Evolutionary conservation across 2,113 vertebrate genomes (phyloP).

Genomic region (Pelecanoides urinatrix): DNA sequence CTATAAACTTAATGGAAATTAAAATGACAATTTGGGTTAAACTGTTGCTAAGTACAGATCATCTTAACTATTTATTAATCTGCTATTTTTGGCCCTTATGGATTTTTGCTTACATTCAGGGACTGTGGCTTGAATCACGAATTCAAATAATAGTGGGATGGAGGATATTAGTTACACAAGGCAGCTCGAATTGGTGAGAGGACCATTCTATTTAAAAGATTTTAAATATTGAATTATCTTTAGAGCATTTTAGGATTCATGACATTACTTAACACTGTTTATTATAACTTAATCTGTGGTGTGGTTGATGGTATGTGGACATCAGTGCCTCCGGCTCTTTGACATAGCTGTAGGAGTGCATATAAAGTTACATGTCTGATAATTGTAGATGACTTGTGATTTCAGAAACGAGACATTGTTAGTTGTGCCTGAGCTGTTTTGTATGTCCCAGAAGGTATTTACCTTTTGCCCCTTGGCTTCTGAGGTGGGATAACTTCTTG

Average conservation of each 20-base stretch:
- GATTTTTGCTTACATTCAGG: background rate
- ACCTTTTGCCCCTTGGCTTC: background rate
- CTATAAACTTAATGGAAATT: background rate
- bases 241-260: background rate
- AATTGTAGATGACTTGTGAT: background rate
- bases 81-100: background rate
- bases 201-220: background rate
- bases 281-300: background rate
- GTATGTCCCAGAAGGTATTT: background rate
- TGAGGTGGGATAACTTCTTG: background rate
- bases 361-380: background rate
- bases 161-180: background rate
- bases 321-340: background rate
- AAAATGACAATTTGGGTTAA: rapidly evolving
- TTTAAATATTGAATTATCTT: background rate
- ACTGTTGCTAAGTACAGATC: background rate
- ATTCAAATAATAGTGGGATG: background rate
- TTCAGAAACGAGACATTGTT: background rate
- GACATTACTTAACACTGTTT: background rate
- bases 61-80: rapidly evolving
- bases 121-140: background rate
- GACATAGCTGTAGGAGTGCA: background rate
- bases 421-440: background rate
- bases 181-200: background rate
- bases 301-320: background rate